A percentile compares a stretch with the other conserved stretches of the same genome.
Evolutionary conservation across 2,797 vertebrate species (phyloP).

Genomic region (Pelochelys cantorii): DNA sequence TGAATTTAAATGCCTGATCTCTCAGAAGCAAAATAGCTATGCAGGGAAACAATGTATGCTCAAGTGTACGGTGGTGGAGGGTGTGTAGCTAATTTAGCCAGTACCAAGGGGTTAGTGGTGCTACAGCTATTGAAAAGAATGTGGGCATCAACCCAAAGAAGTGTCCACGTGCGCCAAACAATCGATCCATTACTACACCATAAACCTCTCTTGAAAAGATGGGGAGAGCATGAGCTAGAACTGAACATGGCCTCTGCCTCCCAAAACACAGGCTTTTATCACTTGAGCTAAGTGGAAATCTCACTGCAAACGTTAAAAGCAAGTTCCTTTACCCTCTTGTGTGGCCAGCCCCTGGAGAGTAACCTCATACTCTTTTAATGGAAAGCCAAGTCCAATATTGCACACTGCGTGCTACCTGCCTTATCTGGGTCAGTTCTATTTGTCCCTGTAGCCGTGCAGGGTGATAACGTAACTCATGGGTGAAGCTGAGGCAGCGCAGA

Average conservation of each 20-base stretch:
- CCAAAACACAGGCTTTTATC: background rate
- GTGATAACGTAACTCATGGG: fast-evolving
- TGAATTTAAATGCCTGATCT: background rate
- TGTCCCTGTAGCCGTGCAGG: background rate
- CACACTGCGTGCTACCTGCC: constrained; percentile 31
- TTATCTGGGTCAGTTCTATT: constrained; percentile 5
- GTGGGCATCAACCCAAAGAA: background rate
- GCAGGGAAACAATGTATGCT: background rate
- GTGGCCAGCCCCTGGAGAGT: background rate
- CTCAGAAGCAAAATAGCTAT: background rate
- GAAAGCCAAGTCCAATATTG: background rate
- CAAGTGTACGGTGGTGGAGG: fast-evolving
- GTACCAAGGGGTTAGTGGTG: background rate
- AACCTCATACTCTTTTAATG: background rate
- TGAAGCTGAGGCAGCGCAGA: background rate
- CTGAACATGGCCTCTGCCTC: background rate
- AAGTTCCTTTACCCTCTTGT: constrained; percentile 1
- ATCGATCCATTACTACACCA: background rate
- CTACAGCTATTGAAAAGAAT: background rate
- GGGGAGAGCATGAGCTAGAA: background rate
- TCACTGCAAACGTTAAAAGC: background rate
- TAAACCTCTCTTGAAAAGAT: background rate
- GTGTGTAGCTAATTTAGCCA: too few species aligned
- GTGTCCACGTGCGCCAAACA: background rate
- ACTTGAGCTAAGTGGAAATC: background rate